phyloP scores from a whole-genome alignment of 2,797 vertebrate species.

The Acanthurus leucopareius region DNA sequence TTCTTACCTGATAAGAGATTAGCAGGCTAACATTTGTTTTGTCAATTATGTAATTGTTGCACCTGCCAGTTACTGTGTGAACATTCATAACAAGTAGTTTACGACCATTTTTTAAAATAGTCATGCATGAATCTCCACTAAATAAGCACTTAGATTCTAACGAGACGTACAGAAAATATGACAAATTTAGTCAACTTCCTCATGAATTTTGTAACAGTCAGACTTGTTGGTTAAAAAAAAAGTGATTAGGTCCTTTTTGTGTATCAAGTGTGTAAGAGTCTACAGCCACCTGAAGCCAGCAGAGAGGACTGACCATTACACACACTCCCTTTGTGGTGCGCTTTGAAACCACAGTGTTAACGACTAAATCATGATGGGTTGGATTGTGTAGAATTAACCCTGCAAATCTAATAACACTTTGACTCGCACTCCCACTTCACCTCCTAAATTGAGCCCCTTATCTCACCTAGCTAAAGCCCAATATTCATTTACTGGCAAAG shows the following conservation, averaged over 20 bases:
- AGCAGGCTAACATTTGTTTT: background rate
- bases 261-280: conserved; percentile 25
- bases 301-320: background rate
- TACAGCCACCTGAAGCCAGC: conserved; percentile 14
- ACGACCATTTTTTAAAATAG: background rate
- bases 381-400: conserved; percentile 42
- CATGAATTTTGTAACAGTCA: conserved; percentile 16
- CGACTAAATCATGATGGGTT: conserved; percentile 20
- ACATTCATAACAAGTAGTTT: background rate
- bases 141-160: background rate
- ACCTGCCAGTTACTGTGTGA: background rate
- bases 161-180: no score
- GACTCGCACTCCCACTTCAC: conserved; percentile 29
- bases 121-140: background rate
- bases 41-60: background rate
- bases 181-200: background rate
- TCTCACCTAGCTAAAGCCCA: conserved; percentile 45
- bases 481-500: conserved; percentile 53
- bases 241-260: conserved; percentile 7
- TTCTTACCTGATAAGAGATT: background rate
- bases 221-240: conserved; percentile 25
- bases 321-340: background rate
- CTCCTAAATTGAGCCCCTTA: conserved; percentile 54
- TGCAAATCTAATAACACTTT: conserved; percentile 46
- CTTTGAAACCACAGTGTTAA: conserved; percentile 34